Conservation (phyloP, 2,888 invertebrate species). For the Ophraella communa region DNA sequence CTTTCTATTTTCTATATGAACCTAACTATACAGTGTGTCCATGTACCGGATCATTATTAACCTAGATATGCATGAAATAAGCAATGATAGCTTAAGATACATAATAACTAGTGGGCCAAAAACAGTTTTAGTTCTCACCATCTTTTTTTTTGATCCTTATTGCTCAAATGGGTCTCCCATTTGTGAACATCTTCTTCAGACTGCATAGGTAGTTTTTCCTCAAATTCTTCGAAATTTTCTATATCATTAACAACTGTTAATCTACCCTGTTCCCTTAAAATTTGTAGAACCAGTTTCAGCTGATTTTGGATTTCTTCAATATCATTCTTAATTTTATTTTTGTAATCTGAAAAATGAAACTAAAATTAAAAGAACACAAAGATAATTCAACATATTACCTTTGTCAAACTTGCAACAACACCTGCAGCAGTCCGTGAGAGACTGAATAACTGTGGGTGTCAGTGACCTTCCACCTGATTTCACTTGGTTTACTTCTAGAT, state of each 20-base stretch:
- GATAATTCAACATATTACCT: too few species aligned
- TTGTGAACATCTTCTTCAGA: constrained; percentile 11
- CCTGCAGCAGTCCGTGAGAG: constrained; percentile 12
- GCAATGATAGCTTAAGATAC: not conserved
- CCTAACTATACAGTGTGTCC: too few species aligned
- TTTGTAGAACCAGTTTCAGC: constrained; percentile 6
- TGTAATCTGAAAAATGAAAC: constrained; percentile 1
- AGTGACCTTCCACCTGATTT: not conserved
- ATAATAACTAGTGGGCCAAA: not conserved
- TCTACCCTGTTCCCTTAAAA: constrained; percentile 1
- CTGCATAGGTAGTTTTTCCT: constrained; percentile 9
- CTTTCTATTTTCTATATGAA: not conserved
- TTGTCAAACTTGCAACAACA: constrained; percentile 6
- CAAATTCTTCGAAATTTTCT: too few species aligned
- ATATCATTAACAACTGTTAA: not conserved
- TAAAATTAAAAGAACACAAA: not conserved
- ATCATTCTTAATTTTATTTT: constrained; percentile 6
- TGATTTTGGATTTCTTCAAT: constrained; percentile 3
- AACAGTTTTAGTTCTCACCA: not conserved
- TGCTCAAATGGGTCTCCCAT: not conserved
- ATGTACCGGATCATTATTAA: too few species aligned
- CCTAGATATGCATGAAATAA: too few species aligned
- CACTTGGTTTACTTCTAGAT: not conserved
- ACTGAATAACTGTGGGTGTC: constrained; percentile 4
- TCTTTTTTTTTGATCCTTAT: constrained; percentile 4